A percentile compares a stretch with the other conserved stretches of the same genome.
phyloP scores from a whole-genome alignment of 2,113 vertebrate genomes.

The Calyptomena viridis region DNA sequence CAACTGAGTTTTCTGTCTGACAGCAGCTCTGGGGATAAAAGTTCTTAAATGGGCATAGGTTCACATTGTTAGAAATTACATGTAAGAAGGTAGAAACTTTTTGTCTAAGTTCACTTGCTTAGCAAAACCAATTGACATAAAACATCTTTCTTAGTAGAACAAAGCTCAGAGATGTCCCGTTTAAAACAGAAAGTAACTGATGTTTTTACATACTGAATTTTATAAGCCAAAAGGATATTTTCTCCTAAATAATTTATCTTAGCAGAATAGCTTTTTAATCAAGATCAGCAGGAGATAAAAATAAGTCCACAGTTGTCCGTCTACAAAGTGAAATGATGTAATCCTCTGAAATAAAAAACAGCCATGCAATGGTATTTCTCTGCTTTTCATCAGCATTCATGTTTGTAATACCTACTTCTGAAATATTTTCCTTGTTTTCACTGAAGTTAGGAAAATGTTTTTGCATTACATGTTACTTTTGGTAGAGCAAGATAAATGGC shows the following conservation, averaged over 20 bases:
- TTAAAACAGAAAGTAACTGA: not conserved
- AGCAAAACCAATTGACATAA: not conserved
- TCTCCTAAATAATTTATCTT: not conserved
- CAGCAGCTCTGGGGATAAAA: not conserved
- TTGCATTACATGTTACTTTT: not conserved
- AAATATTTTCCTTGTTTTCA: not conserved
- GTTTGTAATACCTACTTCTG: not conserved
- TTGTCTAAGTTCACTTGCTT: not conserved
- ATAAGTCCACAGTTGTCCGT: not conserved
- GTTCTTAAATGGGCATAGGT: not conserved
- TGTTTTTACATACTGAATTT: not conserved
- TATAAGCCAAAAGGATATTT: not conserved
- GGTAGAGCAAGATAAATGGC: not conserved
- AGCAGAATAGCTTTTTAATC: not conserved
- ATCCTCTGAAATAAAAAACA: slow-evolving; percentile 1
- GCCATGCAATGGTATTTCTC: not conserved
- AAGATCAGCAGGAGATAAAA: slow-evolving; percentile 15
- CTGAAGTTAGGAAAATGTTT: not conserved
- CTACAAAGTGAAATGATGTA: not conserved
- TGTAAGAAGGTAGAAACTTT: not conserved
- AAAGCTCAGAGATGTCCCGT: not conserved
- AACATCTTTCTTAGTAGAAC: not conserved
- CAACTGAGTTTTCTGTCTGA: not conserved
- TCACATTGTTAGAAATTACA: not conserved
- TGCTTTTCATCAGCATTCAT: not conserved